Evolutionary conservation across 2,797 vertebrate species (phyloP).

Genomic region (Phylloscopus collybita): DNA sequence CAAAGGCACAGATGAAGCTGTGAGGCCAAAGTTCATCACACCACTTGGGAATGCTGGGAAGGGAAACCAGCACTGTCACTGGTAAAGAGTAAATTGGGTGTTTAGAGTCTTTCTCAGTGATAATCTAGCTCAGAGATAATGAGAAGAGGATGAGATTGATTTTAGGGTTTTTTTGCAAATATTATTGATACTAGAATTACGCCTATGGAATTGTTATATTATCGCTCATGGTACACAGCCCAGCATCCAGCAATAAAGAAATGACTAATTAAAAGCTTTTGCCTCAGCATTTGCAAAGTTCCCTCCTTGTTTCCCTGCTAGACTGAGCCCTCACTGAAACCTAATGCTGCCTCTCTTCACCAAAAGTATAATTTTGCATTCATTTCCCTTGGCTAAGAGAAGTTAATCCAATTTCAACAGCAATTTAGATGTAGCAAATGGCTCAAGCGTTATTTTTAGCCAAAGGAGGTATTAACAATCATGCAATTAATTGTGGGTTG

Average conservation of each 20-base stretch:
- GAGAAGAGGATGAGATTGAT: not conserved
- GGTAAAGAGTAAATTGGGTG: not conserved
- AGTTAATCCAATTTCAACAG: not conserved
- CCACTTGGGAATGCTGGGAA: not conserved
- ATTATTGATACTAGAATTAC: not conserved
- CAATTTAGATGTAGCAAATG: not conserved
- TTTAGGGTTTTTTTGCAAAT: not conserved
- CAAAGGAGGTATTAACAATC: not conserved
- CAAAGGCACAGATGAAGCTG: not conserved
- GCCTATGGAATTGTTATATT: not conserved
- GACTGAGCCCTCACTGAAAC: not conserved
- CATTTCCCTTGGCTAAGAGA: not conserved
- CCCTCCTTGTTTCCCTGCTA: not conserved
- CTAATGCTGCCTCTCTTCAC: not conserved
- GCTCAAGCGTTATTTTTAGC: constrained; percentile 2
- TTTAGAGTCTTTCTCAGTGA: not conserved
- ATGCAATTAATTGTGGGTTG: not conserved
- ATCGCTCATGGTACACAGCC: not conserved
- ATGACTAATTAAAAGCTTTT: not conserved
- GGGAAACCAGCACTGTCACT: not conserved
- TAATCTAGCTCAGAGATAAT: not conserved
- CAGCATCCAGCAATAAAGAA: not conserved
- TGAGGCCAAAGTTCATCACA: not conserved
- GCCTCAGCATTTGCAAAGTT: not conserved
- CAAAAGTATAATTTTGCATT: not conserved